Evolutionary conservation across 2,113 vertebrate genomes (phyloP).

Genomic region (Marmota flaviventris): DNA sequence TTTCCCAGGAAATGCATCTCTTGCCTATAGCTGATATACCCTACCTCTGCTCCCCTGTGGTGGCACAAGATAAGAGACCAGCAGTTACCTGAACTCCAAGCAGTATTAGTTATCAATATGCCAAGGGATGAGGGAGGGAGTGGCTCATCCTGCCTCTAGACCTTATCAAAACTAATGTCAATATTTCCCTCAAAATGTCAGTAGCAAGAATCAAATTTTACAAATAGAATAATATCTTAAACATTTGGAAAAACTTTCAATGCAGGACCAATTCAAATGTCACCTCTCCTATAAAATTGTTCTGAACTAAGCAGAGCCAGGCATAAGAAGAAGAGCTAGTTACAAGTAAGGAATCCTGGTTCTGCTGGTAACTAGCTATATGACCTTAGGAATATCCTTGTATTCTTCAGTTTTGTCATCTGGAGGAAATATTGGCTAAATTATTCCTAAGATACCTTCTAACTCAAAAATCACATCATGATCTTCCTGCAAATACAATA

Average conservation of each 20-base stretch:
- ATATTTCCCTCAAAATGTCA: background rate
- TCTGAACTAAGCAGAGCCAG: background rate
- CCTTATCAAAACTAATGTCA: background rate
- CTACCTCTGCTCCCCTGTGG: background rate
- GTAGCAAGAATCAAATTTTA: background rate
- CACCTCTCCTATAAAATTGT: background rate
- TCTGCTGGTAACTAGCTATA: background rate
- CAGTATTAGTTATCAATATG: background rate
- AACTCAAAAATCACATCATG: constrained; percentile 20
- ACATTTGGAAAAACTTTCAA: background rate
- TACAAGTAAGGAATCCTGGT: background rate
- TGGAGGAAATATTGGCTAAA: background rate
- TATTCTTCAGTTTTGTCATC: background rate
- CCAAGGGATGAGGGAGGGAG: background rate
- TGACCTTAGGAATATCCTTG: background rate
- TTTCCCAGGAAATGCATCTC: background rate
- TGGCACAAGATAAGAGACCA: too few relatives aligned
- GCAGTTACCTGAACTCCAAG: background rate
- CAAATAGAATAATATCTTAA: background rate
- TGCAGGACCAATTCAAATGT: background rate
- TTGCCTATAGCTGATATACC: background rate
- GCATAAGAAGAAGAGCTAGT: background rate
- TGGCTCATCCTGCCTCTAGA: background rate
- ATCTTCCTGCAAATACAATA: constrained; percentile 19
- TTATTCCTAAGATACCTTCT: background rate